A percentile compares a stretch with the other conserved stretches of the same genome.
Evolutionary conservation across 2,113 vertebrate genomes (phyloP).

Genomic region (Stegostoma tigrinum): DNA sequence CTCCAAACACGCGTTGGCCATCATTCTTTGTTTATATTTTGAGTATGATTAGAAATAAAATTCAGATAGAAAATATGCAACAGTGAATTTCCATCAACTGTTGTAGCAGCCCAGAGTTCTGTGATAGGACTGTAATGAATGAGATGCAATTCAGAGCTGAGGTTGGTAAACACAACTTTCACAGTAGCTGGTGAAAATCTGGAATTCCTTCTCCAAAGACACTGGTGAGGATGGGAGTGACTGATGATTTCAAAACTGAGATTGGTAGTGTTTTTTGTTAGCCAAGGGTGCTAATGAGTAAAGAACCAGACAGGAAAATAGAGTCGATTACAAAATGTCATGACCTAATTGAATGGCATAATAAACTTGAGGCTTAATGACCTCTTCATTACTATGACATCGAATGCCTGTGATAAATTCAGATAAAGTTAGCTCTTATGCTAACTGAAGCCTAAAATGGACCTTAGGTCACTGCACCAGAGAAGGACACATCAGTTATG

Average conservation of each 20-base stretch:
- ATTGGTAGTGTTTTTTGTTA: not conserved
- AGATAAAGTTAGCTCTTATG: not conserved
- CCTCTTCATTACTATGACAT: not conserved
- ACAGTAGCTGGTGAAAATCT: not conserved
- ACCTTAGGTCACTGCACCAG: not conserved
- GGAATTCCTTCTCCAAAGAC: too few species aligned
- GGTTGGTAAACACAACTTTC: not conserved
- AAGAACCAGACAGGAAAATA: not conserved
- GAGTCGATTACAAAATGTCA: not conserved
- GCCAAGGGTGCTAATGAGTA: not conserved
- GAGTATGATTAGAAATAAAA: not conserved
- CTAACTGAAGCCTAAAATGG: not conserved
- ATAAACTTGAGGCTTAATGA: not conserved
- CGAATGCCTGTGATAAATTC: not conserved
- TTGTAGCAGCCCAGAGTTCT: not conserved
- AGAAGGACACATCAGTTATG: not conserved
- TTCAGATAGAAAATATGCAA: not conserved
- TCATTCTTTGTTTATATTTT: not conserved
- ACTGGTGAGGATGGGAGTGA: not conserved
- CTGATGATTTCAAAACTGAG: not conserved
- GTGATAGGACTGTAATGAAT: not conserved
- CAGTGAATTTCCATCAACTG: not conserved
- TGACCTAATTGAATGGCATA: not conserved
- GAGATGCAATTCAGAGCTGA: not conserved
- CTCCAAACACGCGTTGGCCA: not conserved